Base-by-base conservation (phyloP, 2,888 invertebrate species). In the Crocallis elinguaria region DNA sequence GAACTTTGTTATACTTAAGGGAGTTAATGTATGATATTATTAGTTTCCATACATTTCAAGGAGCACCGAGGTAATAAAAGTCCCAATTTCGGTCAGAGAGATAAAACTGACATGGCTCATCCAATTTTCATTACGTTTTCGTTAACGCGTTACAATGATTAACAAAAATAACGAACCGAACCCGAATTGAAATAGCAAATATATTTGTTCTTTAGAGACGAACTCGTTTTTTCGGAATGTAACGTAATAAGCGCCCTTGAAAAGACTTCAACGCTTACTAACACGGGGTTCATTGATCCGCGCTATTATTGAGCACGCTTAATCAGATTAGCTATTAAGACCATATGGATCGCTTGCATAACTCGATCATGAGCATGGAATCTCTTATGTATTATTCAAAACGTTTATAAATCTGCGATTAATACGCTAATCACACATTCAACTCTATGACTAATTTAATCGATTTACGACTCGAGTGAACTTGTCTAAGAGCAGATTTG, bases 231-330 rank as follows among this genome's bases (percentile, higher is more conserved):
- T 80, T 78, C 71, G 64, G 66, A 71, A 67, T 68, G 48, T 77
- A 73, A 72, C 72, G 75, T 74, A 79, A 78, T 76, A 79, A 78
- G 80, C 84, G 88, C 85, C 88, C 88, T 88, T 88, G 87, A 88
- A 87, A 86, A 88, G 85, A 88, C 85, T 84, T 88, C 88, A 87
- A 86, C 88, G 88, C 84, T 79, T 79, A 43, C 48, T 76, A 75
- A 79, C 76, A 69, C 75, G 64, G 75, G 73, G 86, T 82, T 85
- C 84, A 83, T 74, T 84, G 86, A 81, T 77, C 85, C 50, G 42
- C 52, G 68, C 69, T 75, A 72, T 70, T 71, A 73, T 69, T 69
- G 67, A 73, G 63, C 69, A 69, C 66, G 69, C 63, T 71, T 74
- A 70, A 77, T 73, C 69, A 55, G 69, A 71, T 76, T 69, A 77